Conservation (phyloP, 2,888 invertebrate species). For the Heteropelma amictum region DNA sequence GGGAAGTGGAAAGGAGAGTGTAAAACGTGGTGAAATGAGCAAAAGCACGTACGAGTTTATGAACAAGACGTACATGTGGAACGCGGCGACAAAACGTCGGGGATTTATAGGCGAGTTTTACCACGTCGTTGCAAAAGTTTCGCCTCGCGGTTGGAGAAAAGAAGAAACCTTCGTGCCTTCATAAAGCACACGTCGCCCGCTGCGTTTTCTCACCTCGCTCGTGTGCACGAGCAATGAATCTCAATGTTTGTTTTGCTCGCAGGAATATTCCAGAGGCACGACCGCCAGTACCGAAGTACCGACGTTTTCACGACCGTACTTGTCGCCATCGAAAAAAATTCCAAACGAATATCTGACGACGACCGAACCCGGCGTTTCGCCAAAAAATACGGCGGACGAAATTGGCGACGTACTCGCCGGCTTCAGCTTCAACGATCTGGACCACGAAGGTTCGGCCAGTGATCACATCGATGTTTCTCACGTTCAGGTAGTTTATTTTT, state of each 20-base stretch:
- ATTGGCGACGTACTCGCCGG: constrained; percentile 60
- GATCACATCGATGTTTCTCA: constrained; percentile 58
- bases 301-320: constrained; percentile 72
- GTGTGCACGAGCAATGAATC: constrained; percentile 15
- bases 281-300: constrained; percentile 66
- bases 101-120: constrained; percentile 39
- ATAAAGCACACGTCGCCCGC: too few species aligned
- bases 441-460: constrained; percentile 65
- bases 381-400: constrained; percentile 36
- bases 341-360: constrained; percentile 88
- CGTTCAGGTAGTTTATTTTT: constrained; percentile 60
- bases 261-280: constrained; percentile 73
- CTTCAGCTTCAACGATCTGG: constrained; percentile 68
- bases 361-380: constrained; percentile 59
- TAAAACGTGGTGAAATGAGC: constrained; percentile 35
- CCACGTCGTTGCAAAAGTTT: constrained; percentile 31
- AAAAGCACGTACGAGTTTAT: constrained; percentile 40
- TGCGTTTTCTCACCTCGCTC: constrained; percentile 42
- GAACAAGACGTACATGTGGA: constrained; percentile 54
- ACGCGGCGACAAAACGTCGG: constrained; percentile 51
- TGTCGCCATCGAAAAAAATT: constrained; percentile 86
- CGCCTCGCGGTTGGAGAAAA: constrained; percentile 16
- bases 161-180: constrained; percentile 11
- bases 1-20: constrained; percentile 19
- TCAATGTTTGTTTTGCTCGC: constrained; percentile 30